Evolutionary conservation across 1,140 invertebrate genomes (phyloP).

Genomic region (Bombus waltoni): DNA sequence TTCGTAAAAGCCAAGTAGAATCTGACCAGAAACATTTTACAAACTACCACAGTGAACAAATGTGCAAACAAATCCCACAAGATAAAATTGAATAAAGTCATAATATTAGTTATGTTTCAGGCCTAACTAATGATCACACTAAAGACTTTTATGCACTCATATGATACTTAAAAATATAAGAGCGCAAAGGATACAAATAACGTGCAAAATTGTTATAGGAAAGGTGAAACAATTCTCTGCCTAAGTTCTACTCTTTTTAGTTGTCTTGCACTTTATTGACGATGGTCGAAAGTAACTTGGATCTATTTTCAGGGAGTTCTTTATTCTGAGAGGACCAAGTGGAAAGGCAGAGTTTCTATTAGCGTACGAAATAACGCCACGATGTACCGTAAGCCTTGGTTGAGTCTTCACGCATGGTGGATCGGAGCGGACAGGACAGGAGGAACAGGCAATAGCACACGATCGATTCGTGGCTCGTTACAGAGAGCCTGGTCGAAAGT

Average conservation of each 20-base stretch:
- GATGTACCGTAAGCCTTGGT: conserved; percentile 61
- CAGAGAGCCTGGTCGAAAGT: conserved; percentile 52
- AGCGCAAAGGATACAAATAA: not conserved
- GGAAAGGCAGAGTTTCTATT: not conserved
- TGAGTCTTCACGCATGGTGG: conserved; percentile 60
- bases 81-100: no score
- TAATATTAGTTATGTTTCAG: no score
- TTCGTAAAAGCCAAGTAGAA: no score
- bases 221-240: not conserved
- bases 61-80: no score
- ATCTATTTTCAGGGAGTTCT: not conserved
- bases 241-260: no score
- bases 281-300: not conserved
- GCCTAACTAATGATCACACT: no score
- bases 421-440: conserved; percentile 57
- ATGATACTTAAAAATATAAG: not conserved
- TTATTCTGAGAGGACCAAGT: not conserved
- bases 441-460: conserved; percentile 44
- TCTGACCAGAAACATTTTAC: no score
- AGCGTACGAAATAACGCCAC: conserved; percentile 35
- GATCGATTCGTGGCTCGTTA: conserved; percentile 59
- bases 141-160: not conserved
- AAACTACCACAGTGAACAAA: no score
- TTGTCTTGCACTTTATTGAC: not conserved
- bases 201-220: not conserved